A percentile compares a stretch with the other conserved stretches of the same genome.
These are phyloP conservation scores for Tetramorium parvispinum DNA, from an alignment of 1,140 invertebrate species.

Conservation along the genomic window DNA sequence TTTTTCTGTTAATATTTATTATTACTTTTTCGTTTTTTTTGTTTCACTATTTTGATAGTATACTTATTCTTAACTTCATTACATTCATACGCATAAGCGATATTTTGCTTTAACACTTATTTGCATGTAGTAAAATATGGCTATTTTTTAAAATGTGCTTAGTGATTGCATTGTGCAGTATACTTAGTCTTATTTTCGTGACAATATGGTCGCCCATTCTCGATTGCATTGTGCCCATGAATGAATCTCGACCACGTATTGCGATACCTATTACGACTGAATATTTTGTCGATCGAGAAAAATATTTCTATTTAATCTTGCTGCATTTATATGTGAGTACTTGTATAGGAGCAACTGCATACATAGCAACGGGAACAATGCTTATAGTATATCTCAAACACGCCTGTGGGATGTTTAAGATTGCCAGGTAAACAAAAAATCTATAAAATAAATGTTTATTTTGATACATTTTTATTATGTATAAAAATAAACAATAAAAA, in stretches of 20 bases:
- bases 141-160: background rate
- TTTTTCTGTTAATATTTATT: too few relatives aligned
- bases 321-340: background rate
- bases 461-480: too few relatives aligned
- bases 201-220: background rate
- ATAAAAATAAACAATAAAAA: too few relatives aligned
- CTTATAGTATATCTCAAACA: background rate
- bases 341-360: background rate
- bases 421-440: background rate
- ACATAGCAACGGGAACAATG: background rate
- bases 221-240: background rate
- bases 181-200: background rate
- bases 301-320: conserved; percentile 11
- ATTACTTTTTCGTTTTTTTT: too few relatives aligned
- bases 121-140: background rate
- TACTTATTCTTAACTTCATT: too few relatives aligned
- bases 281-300: background rate
- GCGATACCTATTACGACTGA: background rate
- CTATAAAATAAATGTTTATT: background rate
- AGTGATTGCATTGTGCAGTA: background rate
- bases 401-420: background rate
- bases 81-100: too few relatives aligned
- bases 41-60: too few relatives aligned
- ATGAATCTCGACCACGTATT: background rate
- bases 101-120: background rate